Conservation (phyloP, 2,113 vertebrate species). For the Notothenia coriiceps region DNA sequence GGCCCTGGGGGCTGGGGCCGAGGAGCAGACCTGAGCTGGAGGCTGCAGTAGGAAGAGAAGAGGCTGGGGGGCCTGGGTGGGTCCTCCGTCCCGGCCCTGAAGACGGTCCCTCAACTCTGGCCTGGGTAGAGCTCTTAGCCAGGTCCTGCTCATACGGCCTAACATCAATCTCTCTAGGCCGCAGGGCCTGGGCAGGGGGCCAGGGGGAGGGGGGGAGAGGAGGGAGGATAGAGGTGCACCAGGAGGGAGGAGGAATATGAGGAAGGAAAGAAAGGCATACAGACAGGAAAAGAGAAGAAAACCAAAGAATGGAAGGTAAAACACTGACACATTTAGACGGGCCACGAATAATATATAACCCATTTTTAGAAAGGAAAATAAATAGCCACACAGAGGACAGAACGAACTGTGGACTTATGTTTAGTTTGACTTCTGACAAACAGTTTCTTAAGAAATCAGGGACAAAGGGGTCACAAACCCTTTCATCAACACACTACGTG, state of each 20-base stretch:
- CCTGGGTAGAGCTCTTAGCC: no score
- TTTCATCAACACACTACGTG: no score
- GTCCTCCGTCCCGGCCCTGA: no score
- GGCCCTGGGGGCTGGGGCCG: no score
- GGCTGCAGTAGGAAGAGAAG: no score
- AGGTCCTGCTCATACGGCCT: no score
- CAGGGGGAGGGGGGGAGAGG: no score
- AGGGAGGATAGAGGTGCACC: slow-evolving; percentile 56
- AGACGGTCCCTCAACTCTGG: no score
- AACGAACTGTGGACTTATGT: neutral
- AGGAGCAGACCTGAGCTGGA: no score
- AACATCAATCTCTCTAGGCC: no score
- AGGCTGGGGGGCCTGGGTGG: no score
- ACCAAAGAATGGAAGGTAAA: slow-evolving; percentile 77
- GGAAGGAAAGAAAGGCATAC: slow-evolving; percentile 45
- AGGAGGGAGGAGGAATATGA: slow-evolving; percentile 68
- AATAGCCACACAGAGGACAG: slow-evolving; percentile 17
- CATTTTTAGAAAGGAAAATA: slow-evolving; percentile 30
- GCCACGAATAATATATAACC: slow-evolving; percentile 48
- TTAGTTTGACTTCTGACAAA: neutral
- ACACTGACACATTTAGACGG: slow-evolving; percentile 67
- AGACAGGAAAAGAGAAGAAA: slow-evolving; percentile 68
- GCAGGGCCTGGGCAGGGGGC: no score
- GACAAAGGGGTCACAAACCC: neutral
- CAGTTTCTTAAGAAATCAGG: neutral